A percentile compares a stretch with the other conserved stretches of the same genome.
phyloP scores from a whole-genome alignment of 2,888 invertebrate species.

The Tinea semifulvella region DNA sequence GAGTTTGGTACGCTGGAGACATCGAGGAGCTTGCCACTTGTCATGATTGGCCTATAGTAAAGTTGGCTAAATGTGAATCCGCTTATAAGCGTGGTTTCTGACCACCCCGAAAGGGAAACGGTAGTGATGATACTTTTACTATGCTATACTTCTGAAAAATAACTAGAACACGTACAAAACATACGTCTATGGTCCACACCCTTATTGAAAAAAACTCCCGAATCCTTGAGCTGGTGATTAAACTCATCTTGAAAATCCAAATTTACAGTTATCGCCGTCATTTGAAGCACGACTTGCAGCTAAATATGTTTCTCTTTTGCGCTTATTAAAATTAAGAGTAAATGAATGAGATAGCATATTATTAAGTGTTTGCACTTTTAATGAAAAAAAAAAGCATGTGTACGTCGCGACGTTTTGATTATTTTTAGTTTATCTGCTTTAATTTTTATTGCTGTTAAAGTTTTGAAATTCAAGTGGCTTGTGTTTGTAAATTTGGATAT shows the following conservation, averaged over 20 bases:
- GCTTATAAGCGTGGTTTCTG: too few species aligned
- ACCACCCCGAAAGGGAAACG: too few species aligned
- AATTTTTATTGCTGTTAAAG: slow-evolving; percentile 7
- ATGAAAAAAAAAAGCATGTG: too few species aligned
- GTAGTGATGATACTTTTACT: too few species aligned
- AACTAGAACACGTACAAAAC: too few species aligned
- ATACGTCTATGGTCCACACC: slow-evolving; percentile 57
- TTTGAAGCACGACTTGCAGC: slow-evolving; percentile 24
- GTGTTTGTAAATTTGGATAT: slow-evolving; percentile 16
- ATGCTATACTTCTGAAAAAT: too few species aligned
- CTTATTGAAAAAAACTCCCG: slow-evolving; percentile 51
- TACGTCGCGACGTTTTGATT: slow-evolving; percentile 5
- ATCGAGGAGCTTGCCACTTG: too few species aligned
- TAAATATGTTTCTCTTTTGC: slow-evolving; percentile 18
- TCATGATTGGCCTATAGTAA: too few species aligned
- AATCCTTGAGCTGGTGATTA: slow-evolving; percentile 50
- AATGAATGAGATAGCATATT: slow-evolving; percentile 21
- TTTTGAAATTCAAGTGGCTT: slow-evolving; percentile 4
- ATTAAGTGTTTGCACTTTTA: too few species aligned
- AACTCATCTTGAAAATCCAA: slow-evolving; percentile 45
- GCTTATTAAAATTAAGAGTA: slow-evolving; percentile 19
- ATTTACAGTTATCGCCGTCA: slow-evolving; percentile 49
- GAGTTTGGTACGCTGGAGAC: too few species aligned
- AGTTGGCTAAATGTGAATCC: too few species aligned
- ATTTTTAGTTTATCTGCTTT: slow-evolving; percentile 14